Evolutionary conservation across 2,113 vertebrate species (phyloP), one percentile per base, ranked within the genome.

Genomic region (Pomatorhinus ruficollis): DNA sequence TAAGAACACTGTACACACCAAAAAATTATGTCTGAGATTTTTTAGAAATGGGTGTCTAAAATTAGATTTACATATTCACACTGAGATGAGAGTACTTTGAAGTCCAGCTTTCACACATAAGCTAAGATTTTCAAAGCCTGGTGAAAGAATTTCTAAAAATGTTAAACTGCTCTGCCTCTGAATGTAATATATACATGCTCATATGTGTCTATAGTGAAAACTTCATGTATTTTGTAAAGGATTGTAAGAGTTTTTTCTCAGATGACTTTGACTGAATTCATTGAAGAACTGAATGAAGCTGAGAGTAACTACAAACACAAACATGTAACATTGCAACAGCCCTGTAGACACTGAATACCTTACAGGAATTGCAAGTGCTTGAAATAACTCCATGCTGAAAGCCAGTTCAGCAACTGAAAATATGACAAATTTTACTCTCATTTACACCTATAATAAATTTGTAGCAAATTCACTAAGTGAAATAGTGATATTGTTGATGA

Each of bases 61-160:
- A n/a, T 83, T 57, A 90, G 71, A 93, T 83, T 90, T 87, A 80
- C 60, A 92, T 88, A 78, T 81, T 78, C 60, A 42, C 47, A 66
- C 12, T 33, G 31, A 80, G 25, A 90, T 79, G 44, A 2, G 68
- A 93, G 54, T 35, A 86, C 63, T 96, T 42, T 59, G 54, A 95
- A 92, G 94, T 89, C 90, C 72, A 95, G 35, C 49, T 76, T 93
- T 95, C 83, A 84, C 81, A 87, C 44, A 47, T 56, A 1, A 95
- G 61, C 37, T 37, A 78, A 68, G 69, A 87, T 68, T 92, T 94
- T 89, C 74, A 89, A 95, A 84, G 77, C 31, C 39, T 82, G 31
- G 53, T 69, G 35, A 54, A 92, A 89, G 52, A 94, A 95, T 72
- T 81, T 87, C 91, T 79, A 89, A 96, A 96, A 87, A 71, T 25